A percentile compares a stretch with the other conserved stretches of the same genome.
Conservation (phyloP, 2,888 invertebrate species). For the Lagria hirta region DNA sequence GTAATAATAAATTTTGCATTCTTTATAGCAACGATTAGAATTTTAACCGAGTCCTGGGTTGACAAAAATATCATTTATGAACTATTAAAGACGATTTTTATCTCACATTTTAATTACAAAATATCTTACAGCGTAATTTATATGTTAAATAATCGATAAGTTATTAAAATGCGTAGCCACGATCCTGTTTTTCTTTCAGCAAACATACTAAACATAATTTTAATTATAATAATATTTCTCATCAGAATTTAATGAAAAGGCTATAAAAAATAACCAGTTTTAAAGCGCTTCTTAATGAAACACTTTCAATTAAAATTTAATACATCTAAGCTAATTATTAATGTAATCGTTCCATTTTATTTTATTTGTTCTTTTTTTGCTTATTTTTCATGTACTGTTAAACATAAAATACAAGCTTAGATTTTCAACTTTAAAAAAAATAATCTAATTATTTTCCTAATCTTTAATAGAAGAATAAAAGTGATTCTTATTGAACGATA, state of each 20-base stretch:
- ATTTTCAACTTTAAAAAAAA: too few relatives aligned
- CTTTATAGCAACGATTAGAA: conserved; percentile 36
- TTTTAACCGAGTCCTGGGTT: conserved; percentile 33
- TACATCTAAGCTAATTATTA: conserved; percentile 22
- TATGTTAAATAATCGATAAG: conserved; percentile 44
- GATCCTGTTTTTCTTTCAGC: conserved; percentile 36
- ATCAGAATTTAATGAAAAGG: conserved; percentile 26
- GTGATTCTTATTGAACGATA: too few relatives aligned
- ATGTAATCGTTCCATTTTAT: conserved; percentile 5
- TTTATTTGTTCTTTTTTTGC: too few relatives aligned
- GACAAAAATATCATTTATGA: conserved; percentile 42
- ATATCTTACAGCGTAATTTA: conserved; percentile 38
- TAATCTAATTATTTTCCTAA: too few relatives aligned
- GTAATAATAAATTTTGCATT: conserved; percentile 31
- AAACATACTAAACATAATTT: conserved; percentile 36
- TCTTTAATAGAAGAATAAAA: too few relatives aligned
- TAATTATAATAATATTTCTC: conserved; percentile 36
- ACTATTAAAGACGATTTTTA: conserved; percentile 39
- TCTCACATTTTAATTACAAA: conserved; percentile 41
- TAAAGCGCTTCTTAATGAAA: conserved; percentile 32
- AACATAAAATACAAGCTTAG: too few relatives aligned
- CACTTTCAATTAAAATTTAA: conserved; percentile 35
- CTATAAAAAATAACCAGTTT: conserved; percentile 23
- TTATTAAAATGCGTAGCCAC: conserved; percentile 45
- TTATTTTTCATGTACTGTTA: too few relatives aligned